phyloP scores from a whole-genome alignment of 2,113 vertebrate species.

The Catagonus wagneri region DNA sequence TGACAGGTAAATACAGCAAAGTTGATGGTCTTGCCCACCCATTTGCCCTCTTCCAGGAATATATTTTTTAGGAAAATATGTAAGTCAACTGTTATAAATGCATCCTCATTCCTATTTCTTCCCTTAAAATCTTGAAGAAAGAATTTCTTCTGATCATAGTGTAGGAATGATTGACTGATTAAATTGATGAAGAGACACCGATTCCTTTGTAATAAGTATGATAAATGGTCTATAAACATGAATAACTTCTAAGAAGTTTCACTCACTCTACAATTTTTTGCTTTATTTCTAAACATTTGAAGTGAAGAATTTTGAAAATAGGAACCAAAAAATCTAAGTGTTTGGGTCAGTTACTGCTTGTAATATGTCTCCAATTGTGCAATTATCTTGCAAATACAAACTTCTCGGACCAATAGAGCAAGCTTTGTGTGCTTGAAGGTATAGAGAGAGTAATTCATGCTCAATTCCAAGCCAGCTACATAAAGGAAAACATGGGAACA shows the following conservation, averaged over 20 bases:
- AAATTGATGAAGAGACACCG: background rate
- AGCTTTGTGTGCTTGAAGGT: background rate
- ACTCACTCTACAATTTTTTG: background rate
- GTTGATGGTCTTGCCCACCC: background rate
- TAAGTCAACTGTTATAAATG: background rate
- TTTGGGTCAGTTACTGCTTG: background rate
- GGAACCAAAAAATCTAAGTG: background rate
- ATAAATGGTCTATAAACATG: background rate
- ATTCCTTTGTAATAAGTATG: background rate
- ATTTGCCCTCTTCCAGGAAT: background rate
- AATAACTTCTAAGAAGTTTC: background rate
- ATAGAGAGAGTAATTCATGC: conserved; percentile 54
- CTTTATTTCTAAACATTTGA: background rate
- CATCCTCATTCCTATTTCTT: background rate
- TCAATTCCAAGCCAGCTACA: background rate
- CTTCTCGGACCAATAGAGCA: background rate
- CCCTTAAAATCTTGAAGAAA: background rate
- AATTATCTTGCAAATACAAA: background rate
- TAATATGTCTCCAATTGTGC: background rate
- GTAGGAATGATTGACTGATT: background rate
- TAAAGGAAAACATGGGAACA: conserved; percentile 52
- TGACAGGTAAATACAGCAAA: background rate
- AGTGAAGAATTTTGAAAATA: background rate
- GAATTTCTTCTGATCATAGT: background rate
- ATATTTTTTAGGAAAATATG: background rate